phyloP scores from a whole-genome alignment of 2,888 invertebrate species.

The Agrotis ipsilon region DNA sequence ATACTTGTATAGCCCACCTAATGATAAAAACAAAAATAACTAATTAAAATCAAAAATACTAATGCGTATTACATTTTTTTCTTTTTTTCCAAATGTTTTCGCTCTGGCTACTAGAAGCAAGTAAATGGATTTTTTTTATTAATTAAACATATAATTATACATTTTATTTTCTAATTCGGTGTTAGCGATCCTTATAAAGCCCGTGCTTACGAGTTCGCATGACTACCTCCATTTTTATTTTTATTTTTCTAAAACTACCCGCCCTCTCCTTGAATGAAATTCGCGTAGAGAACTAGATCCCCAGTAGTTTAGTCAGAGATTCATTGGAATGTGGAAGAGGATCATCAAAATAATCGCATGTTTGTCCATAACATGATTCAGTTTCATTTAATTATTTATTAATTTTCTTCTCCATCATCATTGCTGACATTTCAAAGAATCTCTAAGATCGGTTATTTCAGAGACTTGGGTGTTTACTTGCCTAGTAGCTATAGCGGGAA shows the following conservation, averaged over 20 bases:
- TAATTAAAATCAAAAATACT: constrained; percentile 71
- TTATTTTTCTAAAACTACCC: constrained; percentile 62
- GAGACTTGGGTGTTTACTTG: constrained; percentile 86
- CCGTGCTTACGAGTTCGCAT: constrained; percentile 86
- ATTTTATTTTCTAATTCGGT: constrained; percentile 73
- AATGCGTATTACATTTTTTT: constrained; percentile 77
- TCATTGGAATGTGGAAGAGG: constrained; percentile 82
- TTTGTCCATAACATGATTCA: constrained; percentile 39
- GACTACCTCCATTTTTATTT: constrained; percentile 69
- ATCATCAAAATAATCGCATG: constrained; percentile 51
- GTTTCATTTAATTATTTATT: constrained; percentile 49
- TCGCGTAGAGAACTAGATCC: constrained; percentile 84
- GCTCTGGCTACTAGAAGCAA: constrained; percentile 91
- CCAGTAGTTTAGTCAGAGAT: constrained; percentile 87
- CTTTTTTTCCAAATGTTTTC: constrained; percentile 84
- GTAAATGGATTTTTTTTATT: constrained; percentile 82
- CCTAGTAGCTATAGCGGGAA: constrained; percentile 91
- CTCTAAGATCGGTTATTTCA: constrained; percentile 75
- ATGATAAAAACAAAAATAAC: constrained; percentile 57
- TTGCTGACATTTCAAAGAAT: constrained; percentile 84
- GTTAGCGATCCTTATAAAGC: constrained; percentile 80
- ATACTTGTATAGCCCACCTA: constrained; percentile 50
- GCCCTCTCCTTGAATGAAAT: constrained; percentile 83
- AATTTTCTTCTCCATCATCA: constrained; percentile 51
- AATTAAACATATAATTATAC: constrained; percentile 55